Evolutionary conservation across 2,888 invertebrate genomes (phyloP).

Genomic region (Eupsilia transversa): DNA sequence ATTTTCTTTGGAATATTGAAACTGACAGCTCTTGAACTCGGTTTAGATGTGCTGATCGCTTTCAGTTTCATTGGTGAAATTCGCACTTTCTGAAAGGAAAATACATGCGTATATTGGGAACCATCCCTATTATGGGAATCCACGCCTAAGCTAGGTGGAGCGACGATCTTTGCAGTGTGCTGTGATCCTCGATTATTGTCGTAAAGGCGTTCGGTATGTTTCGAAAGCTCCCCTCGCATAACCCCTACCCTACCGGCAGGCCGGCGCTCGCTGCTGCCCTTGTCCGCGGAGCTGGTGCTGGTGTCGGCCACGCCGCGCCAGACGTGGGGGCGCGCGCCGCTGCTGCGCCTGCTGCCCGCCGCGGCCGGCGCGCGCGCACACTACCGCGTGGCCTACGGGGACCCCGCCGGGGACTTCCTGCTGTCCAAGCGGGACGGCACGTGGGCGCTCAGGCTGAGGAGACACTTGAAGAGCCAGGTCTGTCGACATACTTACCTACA

Average conservation of each 20-base stretch:
- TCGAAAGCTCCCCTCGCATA: not conserved
- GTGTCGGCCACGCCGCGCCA: constrained; percentile 78
- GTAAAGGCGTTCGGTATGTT: not conserved
- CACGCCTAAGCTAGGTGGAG: too few species aligned
- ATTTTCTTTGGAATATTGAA: too few species aligned
- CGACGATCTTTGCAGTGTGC: not conserved
- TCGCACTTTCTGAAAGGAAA: too few species aligned
- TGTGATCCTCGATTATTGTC: not conserved
- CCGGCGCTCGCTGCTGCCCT: too few species aligned
- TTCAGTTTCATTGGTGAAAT: too few species aligned
- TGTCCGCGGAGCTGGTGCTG: constrained; percentile 83
- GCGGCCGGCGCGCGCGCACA: constrained; percentile 80
- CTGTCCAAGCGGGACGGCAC: constrained; percentile 83
- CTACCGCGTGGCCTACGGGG: constrained; percentile 85
- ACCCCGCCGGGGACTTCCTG: constrained; percentile 77
- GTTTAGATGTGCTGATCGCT: too few species aligned
- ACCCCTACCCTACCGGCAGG: constrained; percentile 68
- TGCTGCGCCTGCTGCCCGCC: constrained; percentile 83
- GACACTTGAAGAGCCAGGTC: constrained; percentile 74
- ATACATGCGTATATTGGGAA: not conserved
- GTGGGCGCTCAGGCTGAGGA: constrained; percentile 82
- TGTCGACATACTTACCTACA: not conserved
- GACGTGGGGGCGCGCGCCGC: constrained; percentile 85
- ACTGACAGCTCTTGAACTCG: too few species aligned
- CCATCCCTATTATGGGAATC: not conserved